These are phyloP conservation scores for Hippocampus kuda DNA, from an alignment of 2,797 vertebrate genomes.

Conservation along the genomic window DNA sequence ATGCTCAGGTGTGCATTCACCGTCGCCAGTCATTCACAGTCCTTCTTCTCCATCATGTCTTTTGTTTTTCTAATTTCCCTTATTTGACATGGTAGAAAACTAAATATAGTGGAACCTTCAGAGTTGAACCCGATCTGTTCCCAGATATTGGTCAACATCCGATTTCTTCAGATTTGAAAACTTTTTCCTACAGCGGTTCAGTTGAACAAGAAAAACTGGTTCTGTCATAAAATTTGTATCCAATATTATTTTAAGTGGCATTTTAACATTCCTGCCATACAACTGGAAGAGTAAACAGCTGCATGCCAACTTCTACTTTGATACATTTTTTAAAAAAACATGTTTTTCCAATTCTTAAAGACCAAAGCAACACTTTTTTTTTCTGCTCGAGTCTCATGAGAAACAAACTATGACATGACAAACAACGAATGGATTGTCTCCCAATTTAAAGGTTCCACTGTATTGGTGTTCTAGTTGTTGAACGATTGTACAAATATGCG, in stretches of 20 bases:
- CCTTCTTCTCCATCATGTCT: neutral
- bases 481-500: neutral
- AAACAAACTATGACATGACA: neutral
- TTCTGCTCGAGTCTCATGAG: neutral
- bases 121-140: neutral
- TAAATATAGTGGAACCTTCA: neutral
- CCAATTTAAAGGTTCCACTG: neutral
- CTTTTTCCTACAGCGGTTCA: neutral
- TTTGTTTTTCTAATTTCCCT: neutral
- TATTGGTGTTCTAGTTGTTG: neutral
- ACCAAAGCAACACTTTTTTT: neutral
- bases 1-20: slow-evolving; percentile 14
- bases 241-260: too few species aligned
- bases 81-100: neutral
- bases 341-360: neutral
- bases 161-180: neutral
- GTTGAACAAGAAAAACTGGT: neutral
- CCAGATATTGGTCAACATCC: neutral
- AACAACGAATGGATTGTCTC: neutral
- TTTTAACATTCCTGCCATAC: too few species aligned
- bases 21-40: neutral
- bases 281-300: too few species aligned
- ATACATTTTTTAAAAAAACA: neutral
- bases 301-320: neutral
- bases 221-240: too few species aligned